Conservation (phyloP, 2,113 vertebrate genomes). For the Pelodiscus sinensis region DNA sequence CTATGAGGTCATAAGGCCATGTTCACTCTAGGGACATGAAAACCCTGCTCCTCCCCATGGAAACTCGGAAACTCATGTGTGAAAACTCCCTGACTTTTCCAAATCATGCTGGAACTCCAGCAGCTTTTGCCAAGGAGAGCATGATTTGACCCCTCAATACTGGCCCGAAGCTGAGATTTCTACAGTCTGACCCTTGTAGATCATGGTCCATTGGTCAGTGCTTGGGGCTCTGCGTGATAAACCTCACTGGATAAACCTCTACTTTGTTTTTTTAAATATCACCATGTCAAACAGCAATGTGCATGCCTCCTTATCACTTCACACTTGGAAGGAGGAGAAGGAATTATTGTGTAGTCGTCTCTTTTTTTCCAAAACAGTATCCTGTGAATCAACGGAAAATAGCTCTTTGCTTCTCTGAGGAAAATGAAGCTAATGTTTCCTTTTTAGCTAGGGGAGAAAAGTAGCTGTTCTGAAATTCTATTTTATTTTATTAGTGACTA, state of each 20-base stretch:
- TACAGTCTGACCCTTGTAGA: conserved; percentile 56
- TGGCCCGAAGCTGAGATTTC: conserved; percentile 45
- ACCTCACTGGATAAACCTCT: conserved; percentile 71
- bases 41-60: not conserved
- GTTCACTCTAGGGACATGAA: not conserved
- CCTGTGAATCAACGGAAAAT: conserved; percentile 45
- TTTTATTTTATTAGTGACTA: not conserved
- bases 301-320: conserved; percentile 45
- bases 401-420: conserved; percentile 24
- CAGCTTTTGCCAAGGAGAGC: conserved; percentile 29
- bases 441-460: not conserved
- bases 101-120: not conserved
- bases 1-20: not conserved
- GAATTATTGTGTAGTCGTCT: conserved; percentile 55
- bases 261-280: conserved; percentile 73
- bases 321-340: conserved; percentile 38
- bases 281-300: conserved; percentile 60
- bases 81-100: not conserved
- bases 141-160: not conserved
- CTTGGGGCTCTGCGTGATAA: conserved; percentile 69
- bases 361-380: conserved; percentile 54
- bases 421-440: not conserved
- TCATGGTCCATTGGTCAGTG: conserved; percentile 38
- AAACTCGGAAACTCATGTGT: conserved; percentile 9
- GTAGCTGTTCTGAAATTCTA: not conserved